Base-by-base conservation (phyloP, 2,113 vertebrate genomes). In the Callorhinus ursinus region DNA sequence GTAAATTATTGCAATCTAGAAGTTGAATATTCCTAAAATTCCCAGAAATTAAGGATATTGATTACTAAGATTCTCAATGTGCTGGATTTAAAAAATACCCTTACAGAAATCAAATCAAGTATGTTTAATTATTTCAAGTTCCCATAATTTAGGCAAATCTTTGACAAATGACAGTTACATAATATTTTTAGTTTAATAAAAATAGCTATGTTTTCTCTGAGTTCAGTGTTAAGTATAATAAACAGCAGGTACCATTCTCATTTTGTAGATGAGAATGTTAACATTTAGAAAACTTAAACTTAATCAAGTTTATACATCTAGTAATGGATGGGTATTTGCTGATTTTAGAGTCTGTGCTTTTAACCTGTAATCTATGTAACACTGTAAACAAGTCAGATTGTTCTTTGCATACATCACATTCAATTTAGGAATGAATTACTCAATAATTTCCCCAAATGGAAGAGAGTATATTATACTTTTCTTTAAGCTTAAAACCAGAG, bases 401-500 rank as follows among this genome's bases (percentile, higher is more conserved):
- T 86, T 85, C 31, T 94, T 96, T 95, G 36, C 33, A 83, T 77
- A 69, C 4, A 84, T 95, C 59, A 67, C 46, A 88, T 89, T 93
- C 28, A 88, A 18, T 0, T 93, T 72, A 95, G 55, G 22, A 91
- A 95, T 87, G 15, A 97, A 97, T 77, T 95, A 84, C 71, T 82
- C 33, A 96, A 2, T 86, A 94, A 74, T 42, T 86, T 26, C 15
- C 0, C 18, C 39, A 22, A 71, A 31, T 59, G 77, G 36, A 74
- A 77, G 71, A 91, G 42, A 67, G 1, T 57, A 11, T 65, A 74
- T 18, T 53, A 10, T 72, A 76, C 31, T 92, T 86, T 93, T 96
- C 5, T 94, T 93, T 89, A 63, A 84, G 42, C 33, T 91, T 89
- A 57, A 93, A 86, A 86, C 33, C 18, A 76, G 55, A 93, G 36